phyloP scores from a whole-genome alignment of 2,888 invertebrate genomes.

The Harpagoxenus sublaevis region DNA sequence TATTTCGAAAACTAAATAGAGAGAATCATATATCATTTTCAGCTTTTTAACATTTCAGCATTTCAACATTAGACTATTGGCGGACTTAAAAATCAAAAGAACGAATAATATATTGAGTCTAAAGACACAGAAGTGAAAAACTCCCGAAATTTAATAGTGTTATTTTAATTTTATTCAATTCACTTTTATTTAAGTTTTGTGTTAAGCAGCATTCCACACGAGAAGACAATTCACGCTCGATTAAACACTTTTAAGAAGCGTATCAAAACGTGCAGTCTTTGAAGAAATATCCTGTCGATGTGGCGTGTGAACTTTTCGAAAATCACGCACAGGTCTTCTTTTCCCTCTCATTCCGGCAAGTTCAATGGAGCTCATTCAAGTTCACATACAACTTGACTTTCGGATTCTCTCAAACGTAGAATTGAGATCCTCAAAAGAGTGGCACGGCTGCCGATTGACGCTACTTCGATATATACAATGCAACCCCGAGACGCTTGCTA shows the following conservation, averaged over 20 bases:
- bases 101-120: neutral
- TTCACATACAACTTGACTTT: slow-evolving; percentile 63
- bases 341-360: slow-evolving; percentile 34
- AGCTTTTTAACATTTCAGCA: no score
- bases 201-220: neutral
- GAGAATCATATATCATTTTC: slow-evolving; percentile 3
- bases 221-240: neutral
- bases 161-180: slow-evolving; percentile 1
- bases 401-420: slow-evolving; percentile 62
- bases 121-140: neutral
- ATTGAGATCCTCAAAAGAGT: slow-evolving; percentile 57
- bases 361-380: slow-evolving; percentile 55
- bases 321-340: slow-evolving; percentile 44
- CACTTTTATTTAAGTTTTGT: neutral
- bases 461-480: slow-evolving; percentile 66
- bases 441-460: slow-evolving; percentile 39
- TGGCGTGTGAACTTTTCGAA: neutral
- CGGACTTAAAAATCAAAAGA: neutral
- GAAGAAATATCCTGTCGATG: neutral
- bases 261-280: neutral
- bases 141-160: neutral
- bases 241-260: neutral
- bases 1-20: neutral
- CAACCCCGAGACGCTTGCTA: slow-evolving; percentile 65
- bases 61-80: neutral